Evolutionary conservation across 2,888 invertebrate species (phyloP), one percentile per base, ranked within the genome.

Genomic region (Amphipyra tragopoginis): DNA sequence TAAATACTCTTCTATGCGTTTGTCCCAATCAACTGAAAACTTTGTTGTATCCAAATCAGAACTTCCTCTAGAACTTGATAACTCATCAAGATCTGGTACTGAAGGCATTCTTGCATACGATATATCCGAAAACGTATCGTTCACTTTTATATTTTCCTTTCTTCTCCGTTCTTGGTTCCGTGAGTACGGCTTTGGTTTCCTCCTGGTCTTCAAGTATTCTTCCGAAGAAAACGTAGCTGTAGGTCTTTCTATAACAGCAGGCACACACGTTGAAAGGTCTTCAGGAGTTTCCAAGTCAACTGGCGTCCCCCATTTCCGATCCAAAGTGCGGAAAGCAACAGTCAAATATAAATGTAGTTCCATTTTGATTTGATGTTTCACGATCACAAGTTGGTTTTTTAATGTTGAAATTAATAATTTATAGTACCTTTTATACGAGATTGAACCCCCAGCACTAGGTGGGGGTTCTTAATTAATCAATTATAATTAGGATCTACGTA

Each of bases 321-420:
- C 90, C 69, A 91, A 69, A 21, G 84, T 86, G 26, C 90, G 86
- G 54, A 86, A 91, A 3, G 87, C 87, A 13, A 81, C 85, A 1
- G 88, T 81, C 39, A 90, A 77, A 74, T 90, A 90, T n/a, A 89
- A 72, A 75, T 92, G 90, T 0, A 89, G 73, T 49, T 90, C 90
- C 90, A 90, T 91, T 65, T 62, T 80, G 6, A 26, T 51, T 34
- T 38, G 44, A 50, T 63, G 47, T 55, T 43, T 21, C 55, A 15
- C 44, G 7, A 38, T 33, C 21, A 34, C 39, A 26, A 42, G n/a
- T 11, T 49, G 11, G 2, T 10, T 10, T 42, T 42, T 42, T 26
- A 57, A 63, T 77, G 71, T 13, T 39, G 11, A 21, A 53, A 56
- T 62, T 38, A 55, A 15, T 29, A n/a, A 45, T 14, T 9, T 13